Conservation (phyloP, 2,797 vertebrate genomes). For the Poeciliopsis paucimaculata region DNA sequence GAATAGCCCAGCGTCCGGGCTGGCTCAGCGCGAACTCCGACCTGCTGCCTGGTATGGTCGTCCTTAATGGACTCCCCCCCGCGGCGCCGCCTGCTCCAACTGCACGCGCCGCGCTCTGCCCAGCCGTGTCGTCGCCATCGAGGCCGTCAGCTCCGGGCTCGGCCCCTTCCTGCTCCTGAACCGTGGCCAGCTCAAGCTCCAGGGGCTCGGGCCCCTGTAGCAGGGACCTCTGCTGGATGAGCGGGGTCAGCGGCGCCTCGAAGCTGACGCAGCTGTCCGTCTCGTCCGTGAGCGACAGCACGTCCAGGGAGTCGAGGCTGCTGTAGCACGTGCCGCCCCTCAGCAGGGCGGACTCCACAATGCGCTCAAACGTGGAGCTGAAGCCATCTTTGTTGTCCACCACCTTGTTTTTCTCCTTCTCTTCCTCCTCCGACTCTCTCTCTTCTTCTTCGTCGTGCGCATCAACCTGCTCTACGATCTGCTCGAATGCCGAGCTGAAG, state of each 20-base stretch:
- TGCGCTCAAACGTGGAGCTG: slow-evolving; percentile 96
- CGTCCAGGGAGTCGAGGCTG: slow-evolving; percentile 94
- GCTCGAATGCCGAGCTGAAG: slow-evolving; percentile 94
- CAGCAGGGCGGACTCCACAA: slow-evolving; percentile 94
- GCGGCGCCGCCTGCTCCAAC: slow-evolving; percentile 59
- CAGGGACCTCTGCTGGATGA: slow-evolving; percentile 94
- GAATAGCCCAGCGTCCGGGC: slow-evolving; percentile 84
- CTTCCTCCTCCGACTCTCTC: slow-evolving; percentile 78
- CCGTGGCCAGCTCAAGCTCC: slow-evolving; percentile 84
- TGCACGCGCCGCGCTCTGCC: slow-evolving; percentile 57
- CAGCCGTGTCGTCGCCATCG: slow-evolving; percentile 65
- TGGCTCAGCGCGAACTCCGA: slow-evolving; percentile 93
- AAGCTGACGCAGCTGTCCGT: slow-evolving; percentile 98
- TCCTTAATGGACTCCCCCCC: slow-evolving; percentile 88
- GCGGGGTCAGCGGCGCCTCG: slow-evolving; percentile 92
- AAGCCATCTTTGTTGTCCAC: slow-evolving; percentile 92
- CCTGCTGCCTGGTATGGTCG: slow-evolving; percentile 92
- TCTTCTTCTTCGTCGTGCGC: slow-evolving; percentile 71
- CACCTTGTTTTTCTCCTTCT: slow-evolving; percentile 79
- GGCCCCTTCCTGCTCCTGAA: slow-evolving; percentile 82
- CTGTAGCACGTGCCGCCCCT: slow-evolving; percentile 93
- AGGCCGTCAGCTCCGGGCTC: slow-evolving; percentile 75
- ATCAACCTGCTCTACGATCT: slow-evolving; percentile 89
- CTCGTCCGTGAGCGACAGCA: slow-evolving; percentile 94
- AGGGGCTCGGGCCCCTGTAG: slow-evolving; percentile 86